A percentile compares a stretch with the other conserved stretches of the same genome.
phyloP scores from a whole-genome alignment of 2,888 invertebrate species.

The Drosophila anomalipes region DNA sequence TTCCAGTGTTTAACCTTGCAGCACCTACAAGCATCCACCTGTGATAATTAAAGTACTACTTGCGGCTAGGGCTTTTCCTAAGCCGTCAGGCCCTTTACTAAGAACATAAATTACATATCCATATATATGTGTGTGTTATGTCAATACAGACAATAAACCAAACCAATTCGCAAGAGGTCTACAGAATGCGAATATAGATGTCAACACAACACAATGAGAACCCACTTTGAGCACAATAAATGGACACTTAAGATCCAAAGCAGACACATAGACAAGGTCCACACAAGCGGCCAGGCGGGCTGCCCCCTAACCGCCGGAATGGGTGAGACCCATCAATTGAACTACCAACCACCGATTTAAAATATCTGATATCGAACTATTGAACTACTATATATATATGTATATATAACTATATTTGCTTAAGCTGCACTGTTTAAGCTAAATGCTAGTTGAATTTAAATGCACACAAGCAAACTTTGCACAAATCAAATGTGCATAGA shows the following conservation, averaged over 20 bases:
- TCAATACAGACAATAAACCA: constrained; percentile 38
- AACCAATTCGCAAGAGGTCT: neutral
- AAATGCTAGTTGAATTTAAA: constrained; percentile 57
- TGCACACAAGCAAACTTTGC: constrained; percentile 32
- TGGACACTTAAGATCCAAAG: constrained; percentile 54
- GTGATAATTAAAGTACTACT: neutral
- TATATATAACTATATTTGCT: neutral
- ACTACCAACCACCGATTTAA: neutral
- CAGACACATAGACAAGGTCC: constrained; percentile 49
- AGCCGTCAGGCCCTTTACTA: neutral
- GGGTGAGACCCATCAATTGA: constrained; percentile 19
- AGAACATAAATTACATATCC: neutral
- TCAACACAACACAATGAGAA: constrained; percentile 52
- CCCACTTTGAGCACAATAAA: constrained; percentile 49
- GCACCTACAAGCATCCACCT: neutral
- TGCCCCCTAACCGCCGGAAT: neutral
- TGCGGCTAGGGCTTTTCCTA: neutral
- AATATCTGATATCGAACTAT: constrained; percentile 12
- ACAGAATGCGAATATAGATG: constrained; percentile 24
- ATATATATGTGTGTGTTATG: constrained; percentile 3
- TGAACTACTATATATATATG: neutral
- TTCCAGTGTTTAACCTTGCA: neutral
- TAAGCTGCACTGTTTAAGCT: constrained; percentile 23
- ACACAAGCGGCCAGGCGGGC: constrained; percentile 1
- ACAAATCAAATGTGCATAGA: constrained; percentile 55